Evolutionary conservation across 2,797 vertebrate genomes (phyloP).

Genomic region (Girardinus metallicus): DNA sequence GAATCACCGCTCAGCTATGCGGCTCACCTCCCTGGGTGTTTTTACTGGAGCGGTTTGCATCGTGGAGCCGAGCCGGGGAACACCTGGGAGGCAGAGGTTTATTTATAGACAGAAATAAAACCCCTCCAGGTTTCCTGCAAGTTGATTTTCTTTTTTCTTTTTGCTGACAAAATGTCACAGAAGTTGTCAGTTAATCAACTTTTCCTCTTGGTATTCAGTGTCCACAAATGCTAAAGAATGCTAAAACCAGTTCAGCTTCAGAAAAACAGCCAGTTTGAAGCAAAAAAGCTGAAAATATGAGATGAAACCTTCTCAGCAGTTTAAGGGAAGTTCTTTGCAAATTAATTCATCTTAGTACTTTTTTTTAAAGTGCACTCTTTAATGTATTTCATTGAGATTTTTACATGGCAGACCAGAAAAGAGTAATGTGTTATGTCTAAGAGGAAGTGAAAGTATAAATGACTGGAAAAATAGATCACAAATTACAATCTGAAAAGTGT

Average conservation of each 20-base stretch:
- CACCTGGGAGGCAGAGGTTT: conserved; percentile 11
- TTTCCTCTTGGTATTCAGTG: not conserved
- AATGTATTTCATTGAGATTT: not conserved
- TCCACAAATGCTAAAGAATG: not conserved
- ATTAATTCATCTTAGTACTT: not conserved
- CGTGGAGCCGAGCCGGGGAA: conserved; percentile 53
- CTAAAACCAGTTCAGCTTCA: not conserved
- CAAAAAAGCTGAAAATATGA: not conserved
- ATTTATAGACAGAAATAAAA: not conserved
- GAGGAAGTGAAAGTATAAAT: not conserved
- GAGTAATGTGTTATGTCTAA: not conserved
- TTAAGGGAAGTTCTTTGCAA: not conserved
- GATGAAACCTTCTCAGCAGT: not conserved
- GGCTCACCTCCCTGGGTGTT: conserved; percentile 58
- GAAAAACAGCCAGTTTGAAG: not conserved
- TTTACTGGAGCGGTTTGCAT: conserved; percentile 47
- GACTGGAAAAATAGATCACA: not conserved
- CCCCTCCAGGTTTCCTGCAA: not conserved
- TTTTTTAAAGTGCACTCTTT: not conserved
- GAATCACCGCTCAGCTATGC: conserved; percentile 76
- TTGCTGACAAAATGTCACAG: conserved; percentile 3
- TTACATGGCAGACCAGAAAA: not conserved
- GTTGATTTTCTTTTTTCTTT: conserved; percentile 1
- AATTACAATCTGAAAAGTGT: not conserved
- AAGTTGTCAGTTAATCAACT: not conserved